Conservation (phyloP, 2,797 vertebrate genomes). For the Rhinichthys osculus region DNA sequence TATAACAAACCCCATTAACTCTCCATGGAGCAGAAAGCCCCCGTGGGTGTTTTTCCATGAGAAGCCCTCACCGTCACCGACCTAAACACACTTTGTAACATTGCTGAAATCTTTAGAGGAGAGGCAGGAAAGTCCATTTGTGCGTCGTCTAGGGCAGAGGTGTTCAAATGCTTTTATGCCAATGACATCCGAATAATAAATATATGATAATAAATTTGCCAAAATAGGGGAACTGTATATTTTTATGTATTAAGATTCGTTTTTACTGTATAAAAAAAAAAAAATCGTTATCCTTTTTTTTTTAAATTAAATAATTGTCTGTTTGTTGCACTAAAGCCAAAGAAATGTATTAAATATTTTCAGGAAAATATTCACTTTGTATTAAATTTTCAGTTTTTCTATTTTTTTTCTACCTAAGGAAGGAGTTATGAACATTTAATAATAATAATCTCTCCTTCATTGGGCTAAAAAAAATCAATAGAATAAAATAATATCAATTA, state of each 20-base stretch:
- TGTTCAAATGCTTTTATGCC: not conserved
- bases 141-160: not conserved
- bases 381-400: not conserved
- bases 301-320: not conserved
- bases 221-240: not conserved
- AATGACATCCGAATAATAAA: not conserved
- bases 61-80: not conserved
- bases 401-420: not conserved
- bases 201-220: not conserved
- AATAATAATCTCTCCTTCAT: not conserved
- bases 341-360: not conserved
- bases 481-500: not conserved
- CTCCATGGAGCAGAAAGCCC: slow-evolving; percentile 4
- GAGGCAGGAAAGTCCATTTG: not conserved
- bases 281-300: not conserved
- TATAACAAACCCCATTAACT: not conserved
- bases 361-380: not conserved
- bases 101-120: not conserved
- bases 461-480: not conserved
- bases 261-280: not conserved
- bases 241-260: not conserved
- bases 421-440: not conserved
- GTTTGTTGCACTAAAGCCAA: not conserved
- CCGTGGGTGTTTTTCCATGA: not conserved
- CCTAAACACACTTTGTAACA: not conserved